Base-by-base conservation (phyloP, 2,113 vertebrate species). In the Sinocyclocheilus maitianheensis region DNA sequence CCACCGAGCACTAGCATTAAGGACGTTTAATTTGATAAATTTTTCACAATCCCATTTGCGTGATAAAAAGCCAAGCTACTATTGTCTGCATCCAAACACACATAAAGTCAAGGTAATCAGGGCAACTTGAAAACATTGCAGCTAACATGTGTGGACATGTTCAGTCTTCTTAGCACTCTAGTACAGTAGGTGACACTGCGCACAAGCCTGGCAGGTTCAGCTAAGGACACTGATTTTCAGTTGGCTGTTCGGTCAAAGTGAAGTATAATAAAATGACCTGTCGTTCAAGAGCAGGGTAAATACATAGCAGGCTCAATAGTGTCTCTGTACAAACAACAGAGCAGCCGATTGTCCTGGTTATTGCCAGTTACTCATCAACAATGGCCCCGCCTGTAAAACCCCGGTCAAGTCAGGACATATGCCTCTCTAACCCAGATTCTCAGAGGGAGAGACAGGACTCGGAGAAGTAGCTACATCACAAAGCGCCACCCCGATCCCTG, bases 311-410 rank as follows among this genome's bases (percentile, higher is more conserved):
- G 48, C 24, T 78, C 71, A 84, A 84, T 79, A 34, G 74, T 53
- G 60, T 83, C 75, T 87, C 81, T 84, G 63, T 84, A 80, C 84
- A 86, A 75, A 82, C 79, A 65, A 81, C 85, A 86, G 85, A 65
- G 24, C 58, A 46, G 30, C 24, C 79, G 72, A 86, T 81, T 86
- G 84, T 86, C 69, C 65, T 55, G 63, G 74, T 83, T 88, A 85
- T 88, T 72, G 48, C 69, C 83, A 84, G 88, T 89, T 81, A 89
- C 82, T 86, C 77, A 89, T 89, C 84, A 76, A 77, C 81, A 81
- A 22, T 58, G 43, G 77, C 80, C 84, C 75, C 85, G 85, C 85
- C 87, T 83, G 30, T 77, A 81, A 81, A 55, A 83, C 26, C 24
- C 37, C 58, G 81, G 80, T 79, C 75, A 84, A 53, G 67, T 77